Conservation (phyloP, 2,113 vertebrate species). For the Cepphus grylle region DNA sequence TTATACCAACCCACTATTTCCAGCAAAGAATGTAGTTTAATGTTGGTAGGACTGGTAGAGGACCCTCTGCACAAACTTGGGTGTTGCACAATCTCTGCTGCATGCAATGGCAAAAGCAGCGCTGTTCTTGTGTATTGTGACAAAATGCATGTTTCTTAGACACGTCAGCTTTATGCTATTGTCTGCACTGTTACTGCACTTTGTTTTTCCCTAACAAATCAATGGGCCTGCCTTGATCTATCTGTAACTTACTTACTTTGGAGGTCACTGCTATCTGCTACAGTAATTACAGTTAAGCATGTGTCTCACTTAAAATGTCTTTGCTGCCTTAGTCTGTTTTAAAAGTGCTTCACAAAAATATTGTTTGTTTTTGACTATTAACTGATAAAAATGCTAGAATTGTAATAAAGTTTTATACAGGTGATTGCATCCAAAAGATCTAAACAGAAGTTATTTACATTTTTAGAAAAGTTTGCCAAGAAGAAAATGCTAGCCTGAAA, state of each 20-base stretch:
- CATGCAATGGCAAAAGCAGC: conserved; percentile 66
- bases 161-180: conserved; percentile 32
- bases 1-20: background rate
- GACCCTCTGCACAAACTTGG: conserved; percentile 78
- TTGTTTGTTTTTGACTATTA: background rate
- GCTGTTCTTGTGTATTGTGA: conserved; percentile 40
- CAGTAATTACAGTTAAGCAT: conserved; percentile 56
- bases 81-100: conserved; percentile 70
- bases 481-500: background rate
- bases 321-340: conserved; percentile 50
- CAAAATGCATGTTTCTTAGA: conserved; percentile 72
- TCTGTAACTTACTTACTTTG: conserved; percentile 26
- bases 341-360: conserved; percentile 23
- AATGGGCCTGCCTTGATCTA: conserved; percentile 67
- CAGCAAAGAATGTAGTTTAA: background rate
- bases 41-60: conserved; percentile 66
- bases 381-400: background rate
- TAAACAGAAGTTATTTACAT: conserved; percentile 15
- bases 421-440: background rate
- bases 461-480: conserved; percentile 39
- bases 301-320: conserved; percentile 50
- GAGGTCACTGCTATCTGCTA: conserved; percentile 49
- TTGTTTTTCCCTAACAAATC: conserved; percentile 61
- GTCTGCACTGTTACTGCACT: conserved; percentile 55
- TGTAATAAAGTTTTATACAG: background rate